phyloP scores from a whole-genome alignment of 2,888 invertebrate species.

The Amblyjoppa fuscipennis region DNA sequence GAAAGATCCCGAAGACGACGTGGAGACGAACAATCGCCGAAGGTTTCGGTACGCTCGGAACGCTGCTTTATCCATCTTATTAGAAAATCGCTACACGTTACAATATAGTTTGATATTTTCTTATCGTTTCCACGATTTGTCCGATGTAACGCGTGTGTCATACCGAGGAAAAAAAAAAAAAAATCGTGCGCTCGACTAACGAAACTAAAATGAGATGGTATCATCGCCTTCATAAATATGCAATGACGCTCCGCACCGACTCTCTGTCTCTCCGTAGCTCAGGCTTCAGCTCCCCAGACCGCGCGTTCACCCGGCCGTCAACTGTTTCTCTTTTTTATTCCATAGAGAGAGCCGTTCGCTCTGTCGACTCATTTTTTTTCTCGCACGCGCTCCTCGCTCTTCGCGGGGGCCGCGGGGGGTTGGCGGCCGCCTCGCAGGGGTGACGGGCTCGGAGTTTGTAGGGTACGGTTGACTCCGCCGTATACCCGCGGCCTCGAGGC shows the following conservation, averaged over 20 bases:
- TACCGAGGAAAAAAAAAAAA: conserved; percentile 19
- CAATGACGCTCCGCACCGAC: conserved; percentile 49
- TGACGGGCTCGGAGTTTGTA: conserved; percentile 42
- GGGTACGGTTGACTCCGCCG: background rate
- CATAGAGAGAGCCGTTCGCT: conserved; percentile 50
- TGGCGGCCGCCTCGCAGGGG: conserved; percentile 30
- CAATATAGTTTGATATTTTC: conserved; percentile 21
- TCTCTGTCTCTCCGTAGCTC: conserved; percentile 10
- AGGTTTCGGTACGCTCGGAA: background rate
- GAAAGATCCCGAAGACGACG: background rate
- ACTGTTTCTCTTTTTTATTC: conserved; percentile 53
- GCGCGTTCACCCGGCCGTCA: conserved; percentile 29
- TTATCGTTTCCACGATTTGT: conserved; percentile 33
- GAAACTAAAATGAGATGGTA: conserved; percentile 62
- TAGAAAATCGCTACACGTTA: conserved; percentile 27
- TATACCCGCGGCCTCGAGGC: conserved; percentile 37
- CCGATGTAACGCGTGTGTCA: conserved; percentile 17
- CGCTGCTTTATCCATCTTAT: background rate
- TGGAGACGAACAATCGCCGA: background rate
- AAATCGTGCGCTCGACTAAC: conserved; percentile 50
- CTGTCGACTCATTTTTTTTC: conserved; percentile 60
- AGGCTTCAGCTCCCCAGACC: background rate
- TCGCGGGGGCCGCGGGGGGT: background rate
- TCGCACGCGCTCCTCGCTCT: conserved; percentile 50
- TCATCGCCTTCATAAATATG: conserved; percentile 65